These are phyloP conservation scores for Rhipidura dahli DNA, from an alignment of 2,113 vertebrate genomes.

Conservation along the genomic window DNA sequence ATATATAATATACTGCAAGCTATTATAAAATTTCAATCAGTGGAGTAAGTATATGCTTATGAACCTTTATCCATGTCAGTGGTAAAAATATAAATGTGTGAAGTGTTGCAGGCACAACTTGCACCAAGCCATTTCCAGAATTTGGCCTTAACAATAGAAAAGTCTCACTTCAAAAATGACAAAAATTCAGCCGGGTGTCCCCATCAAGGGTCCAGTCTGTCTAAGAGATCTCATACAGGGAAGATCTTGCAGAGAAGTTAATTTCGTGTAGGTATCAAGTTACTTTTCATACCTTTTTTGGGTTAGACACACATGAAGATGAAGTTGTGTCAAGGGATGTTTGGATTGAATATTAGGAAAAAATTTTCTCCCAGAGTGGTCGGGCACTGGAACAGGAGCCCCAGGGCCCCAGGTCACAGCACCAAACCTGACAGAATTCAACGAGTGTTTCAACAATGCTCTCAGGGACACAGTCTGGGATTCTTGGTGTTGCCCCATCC, in stretches of 20 bases:
- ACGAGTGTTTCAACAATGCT: not conserved
- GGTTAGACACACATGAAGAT: not conserved
- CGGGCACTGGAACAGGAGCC: not conserved
- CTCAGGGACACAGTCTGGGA: not conserved
- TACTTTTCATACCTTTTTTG: not conserved
- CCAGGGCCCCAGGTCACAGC: not conserved
- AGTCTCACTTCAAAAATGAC: not conserved
- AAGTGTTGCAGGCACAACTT: fast-evolving
- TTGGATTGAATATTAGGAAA: not conserved
- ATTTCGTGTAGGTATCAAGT: not conserved
- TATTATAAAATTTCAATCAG: not conserved
- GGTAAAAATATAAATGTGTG: not conserved
- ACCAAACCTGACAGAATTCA: not conserved
- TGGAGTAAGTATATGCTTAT: not conserved
- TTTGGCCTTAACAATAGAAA: not conserved
- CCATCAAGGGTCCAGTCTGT: fast-evolving
- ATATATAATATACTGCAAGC: not conserved
- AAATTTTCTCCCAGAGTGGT: fast-evolving
- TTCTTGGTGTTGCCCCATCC: not conserved
- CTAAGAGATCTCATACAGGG: not conserved
- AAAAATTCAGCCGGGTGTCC: not conserved
- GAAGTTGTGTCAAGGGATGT: not conserved
- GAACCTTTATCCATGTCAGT: not conserved
- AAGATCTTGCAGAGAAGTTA: not conserved
- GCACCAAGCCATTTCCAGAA: not conserved